These are phyloP conservation scores for Odontesthes bonariensis DNA, from an alignment of 2,113 vertebrate species.

Conservation along the genomic window DNA sequence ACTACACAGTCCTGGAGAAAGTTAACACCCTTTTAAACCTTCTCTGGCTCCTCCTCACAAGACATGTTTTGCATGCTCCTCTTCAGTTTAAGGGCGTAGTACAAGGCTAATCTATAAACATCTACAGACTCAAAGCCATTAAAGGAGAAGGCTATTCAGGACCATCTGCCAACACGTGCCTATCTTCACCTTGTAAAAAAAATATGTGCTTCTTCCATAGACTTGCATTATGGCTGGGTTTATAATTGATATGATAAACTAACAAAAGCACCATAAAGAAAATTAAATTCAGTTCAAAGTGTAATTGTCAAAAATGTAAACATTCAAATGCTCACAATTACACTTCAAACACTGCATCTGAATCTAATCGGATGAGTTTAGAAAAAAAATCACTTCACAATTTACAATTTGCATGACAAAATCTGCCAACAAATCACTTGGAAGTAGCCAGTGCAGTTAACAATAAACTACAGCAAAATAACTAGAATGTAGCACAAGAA, in stretches of 20 bases:
- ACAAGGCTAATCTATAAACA: conserved; percentile 18
- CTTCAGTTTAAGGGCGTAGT: conserved; percentile 32
- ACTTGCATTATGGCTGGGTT: neutral
- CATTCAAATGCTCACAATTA: neutral
- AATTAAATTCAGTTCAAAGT: neutral
- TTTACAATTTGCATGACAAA: neutral
- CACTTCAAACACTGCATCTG: neutral
- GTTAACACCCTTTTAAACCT: conserved; percentile 33
- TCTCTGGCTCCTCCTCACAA: conserved; percentile 46
- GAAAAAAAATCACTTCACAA: neutral
- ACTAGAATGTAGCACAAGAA: neutral
- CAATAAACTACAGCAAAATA: no score
- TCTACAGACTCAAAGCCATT: conserved; percentile 48
- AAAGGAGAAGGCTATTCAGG: conserved; percentile 9
- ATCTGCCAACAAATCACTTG: neutral
- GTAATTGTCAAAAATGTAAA: neutral
- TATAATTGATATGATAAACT: neutral
- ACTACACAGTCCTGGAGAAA: neutral
- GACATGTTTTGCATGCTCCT: conserved; percentile 38
- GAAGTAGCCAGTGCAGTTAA: no score
- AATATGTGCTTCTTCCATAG: neutral
- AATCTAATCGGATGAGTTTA: neutral
- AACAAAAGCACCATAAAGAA: neutral
- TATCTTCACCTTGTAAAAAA: conserved; percentile 4
- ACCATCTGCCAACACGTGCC: conserved; percentile 1